Conservation (phyloP, 2,888 invertebrate genomes). For the Tiliacea citrago region DNA sequence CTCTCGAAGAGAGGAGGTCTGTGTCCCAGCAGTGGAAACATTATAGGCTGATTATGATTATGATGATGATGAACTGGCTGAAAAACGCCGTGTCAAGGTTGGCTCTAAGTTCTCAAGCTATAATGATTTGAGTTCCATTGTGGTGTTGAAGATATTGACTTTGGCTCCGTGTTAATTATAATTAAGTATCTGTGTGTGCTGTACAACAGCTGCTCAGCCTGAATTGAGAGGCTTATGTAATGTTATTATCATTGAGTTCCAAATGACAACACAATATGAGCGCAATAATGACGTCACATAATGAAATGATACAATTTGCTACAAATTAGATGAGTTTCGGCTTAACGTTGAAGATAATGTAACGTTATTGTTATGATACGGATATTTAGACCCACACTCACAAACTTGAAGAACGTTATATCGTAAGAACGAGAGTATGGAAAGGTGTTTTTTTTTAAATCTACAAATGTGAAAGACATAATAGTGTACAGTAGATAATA, state of each 20-base stretch:
- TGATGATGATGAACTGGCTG: too few relatives aligned
- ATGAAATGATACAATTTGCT: slow-evolving; percentile 38
- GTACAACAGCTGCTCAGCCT: slow-evolving; percentile 39
- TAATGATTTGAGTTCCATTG: background rate
- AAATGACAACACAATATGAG: slow-evolving; percentile 39
- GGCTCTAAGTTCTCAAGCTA: background rate
- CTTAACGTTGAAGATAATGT: slow-evolving; percentile 26
- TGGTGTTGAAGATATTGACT: slow-evolving; percentile 9
- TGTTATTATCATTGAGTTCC: slow-evolving; percentile 44
- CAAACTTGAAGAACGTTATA: background rate
- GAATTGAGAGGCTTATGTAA: slow-evolving; percentile 43
- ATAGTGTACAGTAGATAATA: background rate
- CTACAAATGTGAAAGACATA: background rate
- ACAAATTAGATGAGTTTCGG: slow-evolving; percentile 46
- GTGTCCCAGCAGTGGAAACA: too few relatives aligned
- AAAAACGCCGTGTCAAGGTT: background rate
- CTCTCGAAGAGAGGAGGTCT: too few relatives aligned
- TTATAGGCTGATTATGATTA: too few relatives aligned
- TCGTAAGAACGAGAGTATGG: background rate
- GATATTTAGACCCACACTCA: background rate
- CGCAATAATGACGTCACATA: slow-evolving; percentile 40
- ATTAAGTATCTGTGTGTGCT: slow-evolving; percentile 15
- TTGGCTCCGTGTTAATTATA: slow-evolving; percentile 19
- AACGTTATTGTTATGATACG: slow-evolving; percentile 3
- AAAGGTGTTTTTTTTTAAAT: too few relatives aligned